Evolutionary conservation across 2,797 vertebrate genomes (phyloP), one percentile per base, ranked within the genome.

Genomic region (Halcyon smyrnensis): DNA sequence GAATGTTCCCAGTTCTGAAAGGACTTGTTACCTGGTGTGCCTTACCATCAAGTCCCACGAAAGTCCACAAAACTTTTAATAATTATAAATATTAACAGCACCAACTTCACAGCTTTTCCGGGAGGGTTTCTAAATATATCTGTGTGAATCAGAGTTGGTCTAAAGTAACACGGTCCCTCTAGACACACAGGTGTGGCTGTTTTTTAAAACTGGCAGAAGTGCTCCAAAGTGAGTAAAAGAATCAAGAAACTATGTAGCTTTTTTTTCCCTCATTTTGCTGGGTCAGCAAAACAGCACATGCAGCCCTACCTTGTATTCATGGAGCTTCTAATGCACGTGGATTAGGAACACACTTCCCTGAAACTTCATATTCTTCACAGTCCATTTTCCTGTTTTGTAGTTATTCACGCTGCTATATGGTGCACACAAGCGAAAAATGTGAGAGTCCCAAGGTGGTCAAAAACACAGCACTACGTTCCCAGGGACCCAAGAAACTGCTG

Each of bases 161-260:
- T 67, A 50, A 46, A 34, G 28, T 77, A 37, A 13, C 1, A 3
- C 8, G 5, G 54, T 59, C 51, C 36, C 56, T 60, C 51, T 48
- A 78, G 63, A 65, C 37, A 54, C 6, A 15, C 43, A 57, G 8
- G 13, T 64, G 59, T 48, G 59, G 59, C n/a, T 74, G 28, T 5
- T 67, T 83, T 95, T 75, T 62, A 89, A 78, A 76, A 67, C 37
- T 65, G 48, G 9, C 10, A 69, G 41, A 90, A 90, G n/a, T 56
- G 6, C 17, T 84, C 41, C 30, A 69, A 75, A 41, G 25, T 53
- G 30, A 73, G 85, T 46, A 51, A 75, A 90, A 84, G 3, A 45
- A 67, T 28, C 1, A 2, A 48, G 91, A 71, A 46, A 18, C 1
- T 6, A 5, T 25, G 13, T 34, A 12, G 32, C 16, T 56, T 56